Conservation (phyloP, 64 coral and sea anemone species). For the Montipora foliosa region DNA sequence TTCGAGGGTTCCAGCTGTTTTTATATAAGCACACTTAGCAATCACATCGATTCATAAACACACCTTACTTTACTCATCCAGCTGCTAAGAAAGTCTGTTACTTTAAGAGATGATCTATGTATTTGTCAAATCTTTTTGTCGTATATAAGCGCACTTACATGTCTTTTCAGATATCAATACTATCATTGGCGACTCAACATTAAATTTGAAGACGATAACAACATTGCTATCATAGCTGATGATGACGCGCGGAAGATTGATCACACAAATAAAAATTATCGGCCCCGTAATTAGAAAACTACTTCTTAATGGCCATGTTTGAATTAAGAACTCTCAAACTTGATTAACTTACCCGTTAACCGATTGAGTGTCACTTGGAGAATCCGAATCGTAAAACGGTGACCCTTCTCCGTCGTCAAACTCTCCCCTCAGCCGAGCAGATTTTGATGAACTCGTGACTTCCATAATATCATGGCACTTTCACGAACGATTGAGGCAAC, state of each 20-base stretch:
- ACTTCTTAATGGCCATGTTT: conserved; percentile 51
- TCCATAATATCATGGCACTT: conserved; percentile 47
- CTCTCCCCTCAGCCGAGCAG: neutral
- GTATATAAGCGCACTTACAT: neutral
- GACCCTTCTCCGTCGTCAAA: neutral
- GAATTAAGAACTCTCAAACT: conserved; percentile 32
- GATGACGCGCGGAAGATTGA: neutral
- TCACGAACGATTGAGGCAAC: conserved; percentile 14
- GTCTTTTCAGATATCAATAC: neutral
- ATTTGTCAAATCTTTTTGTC: neutral
- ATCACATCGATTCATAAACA: conserved; percentile 32
- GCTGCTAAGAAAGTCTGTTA: neutral
- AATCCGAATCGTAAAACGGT: conserved; percentile 64
- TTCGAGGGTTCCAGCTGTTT: conserved; percentile 26
- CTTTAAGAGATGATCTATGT: neutral
- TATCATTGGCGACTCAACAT: neutral
- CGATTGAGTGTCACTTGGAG: conserved; percentile 43
- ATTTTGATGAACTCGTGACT: neutral
- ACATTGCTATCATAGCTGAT: neutral
- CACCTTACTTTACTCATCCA: neutral
- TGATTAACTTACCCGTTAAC: conserved; percentile 43
- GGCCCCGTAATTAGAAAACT: conserved; percentile 15
- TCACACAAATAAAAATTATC: conserved; percentile 6
- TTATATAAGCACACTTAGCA: neutral
- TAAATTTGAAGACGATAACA: neutral